A percentile compares a stretch with the other conserved stretches of the same genome.
Conservation (phyloP, 2,888 invertebrate genomes). For the Volucella inanis region DNA sequence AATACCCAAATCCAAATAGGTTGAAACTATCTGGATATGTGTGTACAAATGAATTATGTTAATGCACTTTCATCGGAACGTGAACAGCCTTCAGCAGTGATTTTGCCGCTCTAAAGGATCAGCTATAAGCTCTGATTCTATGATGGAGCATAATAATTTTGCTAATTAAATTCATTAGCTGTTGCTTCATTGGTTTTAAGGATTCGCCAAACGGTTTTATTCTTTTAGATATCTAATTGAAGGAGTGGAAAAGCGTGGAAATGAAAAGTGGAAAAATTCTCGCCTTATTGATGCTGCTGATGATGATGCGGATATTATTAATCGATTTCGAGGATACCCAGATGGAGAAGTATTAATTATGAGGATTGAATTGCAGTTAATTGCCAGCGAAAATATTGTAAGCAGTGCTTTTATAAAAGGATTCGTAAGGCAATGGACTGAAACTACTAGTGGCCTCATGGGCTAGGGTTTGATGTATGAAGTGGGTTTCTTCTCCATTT, state of each 20-base stretch:
- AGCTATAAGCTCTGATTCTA: conserved; percentile 14
- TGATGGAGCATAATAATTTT: conserved; percentile 33
- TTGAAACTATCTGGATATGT: neutral
- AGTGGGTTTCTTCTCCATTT: neutral
- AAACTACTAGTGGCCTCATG: neutral
- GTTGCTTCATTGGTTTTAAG: conserved; percentile 22
- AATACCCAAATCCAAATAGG: no score
- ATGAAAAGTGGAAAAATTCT: conserved; percentile 1
- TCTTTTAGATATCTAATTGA: conserved; percentile 25
- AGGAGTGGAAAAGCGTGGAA: neutral
- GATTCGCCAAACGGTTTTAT: neutral
- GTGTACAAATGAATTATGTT: conserved; percentile 26
- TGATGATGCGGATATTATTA: conserved; percentile 25
- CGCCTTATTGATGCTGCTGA: conserved; percentile 42
- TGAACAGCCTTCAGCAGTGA: conserved; percentile 5
- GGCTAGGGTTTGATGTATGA: neutral
- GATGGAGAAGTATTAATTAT: neutral
- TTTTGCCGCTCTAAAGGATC: neutral
- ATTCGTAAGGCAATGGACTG: conserved; percentile 1
- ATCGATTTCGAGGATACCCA: conserved; percentile 14
- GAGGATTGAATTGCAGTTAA: conserved; percentile 44
- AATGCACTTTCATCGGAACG: conserved; percentile 17
- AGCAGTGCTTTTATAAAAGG: conserved; percentile 8
- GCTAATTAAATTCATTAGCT: conserved; percentile 55
- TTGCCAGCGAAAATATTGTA: conserved; percentile 36